phyloP scores from a whole-genome alignment of 2,113 vertebrate genomes.

The Pelodiscus sinensis region DNA sequence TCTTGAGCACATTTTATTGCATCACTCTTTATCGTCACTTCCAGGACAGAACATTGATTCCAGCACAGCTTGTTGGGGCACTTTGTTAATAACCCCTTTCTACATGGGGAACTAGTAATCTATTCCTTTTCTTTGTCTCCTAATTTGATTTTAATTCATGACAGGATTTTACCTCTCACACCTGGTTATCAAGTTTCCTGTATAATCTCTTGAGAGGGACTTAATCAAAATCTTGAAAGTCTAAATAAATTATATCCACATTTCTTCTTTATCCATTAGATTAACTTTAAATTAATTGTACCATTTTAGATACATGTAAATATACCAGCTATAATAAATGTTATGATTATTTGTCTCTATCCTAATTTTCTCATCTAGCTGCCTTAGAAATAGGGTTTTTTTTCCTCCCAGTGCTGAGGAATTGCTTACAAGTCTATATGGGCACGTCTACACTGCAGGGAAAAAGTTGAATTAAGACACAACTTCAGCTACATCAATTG shows the following conservation, averaged over 20 bases:
- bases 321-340: not conserved
- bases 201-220: constrained; percentile 6
- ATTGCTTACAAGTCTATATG: not conserved
- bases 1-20: constrained; percentile 30
- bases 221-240: constrained; percentile 9
- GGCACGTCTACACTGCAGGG: too few relatives aligned
- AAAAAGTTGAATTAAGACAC: too few relatives aligned
- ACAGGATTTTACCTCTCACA: constrained; percentile 13
- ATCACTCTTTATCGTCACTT: not conserved
- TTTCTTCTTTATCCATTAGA: not conserved
- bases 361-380: not conserved
- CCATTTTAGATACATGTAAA: not conserved
- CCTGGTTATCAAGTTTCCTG: constrained; percentile 37
- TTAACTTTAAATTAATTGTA: constrained; percentile 15
- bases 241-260: not conserved
- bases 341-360: not conserved
- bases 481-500: too few relatives aligned
- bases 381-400: not conserved
- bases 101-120: constrained; percentile 49
- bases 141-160: constrained; percentile 54
- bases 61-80: constrained; percentile 11
- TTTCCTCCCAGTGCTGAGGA: not conserved
- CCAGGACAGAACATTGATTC: constrained; percentile 16
- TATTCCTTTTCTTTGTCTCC: constrained; percentile 34
- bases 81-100: constrained; percentile 50